Conservation (phyloP, 2,113 vertebrate genomes). For the Myotis lucifugus region DNA sequence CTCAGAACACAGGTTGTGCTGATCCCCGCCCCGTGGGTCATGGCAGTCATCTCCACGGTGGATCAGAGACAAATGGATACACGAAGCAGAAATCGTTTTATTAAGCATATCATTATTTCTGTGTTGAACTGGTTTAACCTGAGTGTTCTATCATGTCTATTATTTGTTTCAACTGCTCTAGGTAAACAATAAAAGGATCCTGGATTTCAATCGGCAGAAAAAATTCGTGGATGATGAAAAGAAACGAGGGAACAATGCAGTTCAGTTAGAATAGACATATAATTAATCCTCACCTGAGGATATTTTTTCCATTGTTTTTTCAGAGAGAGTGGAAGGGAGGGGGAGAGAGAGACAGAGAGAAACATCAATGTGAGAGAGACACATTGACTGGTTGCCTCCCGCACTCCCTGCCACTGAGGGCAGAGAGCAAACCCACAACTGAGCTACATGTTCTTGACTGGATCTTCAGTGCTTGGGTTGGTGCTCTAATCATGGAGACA, state of each 20-base stretch:
- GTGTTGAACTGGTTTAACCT: not conserved
- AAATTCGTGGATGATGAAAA: not conserved
- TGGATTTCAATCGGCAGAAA: conserved; percentile 36
- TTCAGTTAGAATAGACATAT: not conserved
- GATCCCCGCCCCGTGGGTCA: not conserved
- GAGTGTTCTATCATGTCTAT: not conserved
- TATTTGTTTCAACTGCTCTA: conserved; percentile 5
- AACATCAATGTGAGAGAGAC: no score
- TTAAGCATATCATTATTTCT: not conserved
- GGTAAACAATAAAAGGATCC: conserved; percentile 10
- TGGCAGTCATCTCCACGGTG: not conserved
- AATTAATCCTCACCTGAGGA: no score
- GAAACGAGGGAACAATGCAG: not conserved
- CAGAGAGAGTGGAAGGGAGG: no score
- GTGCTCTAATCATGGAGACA: no score
- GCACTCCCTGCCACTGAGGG: no score
- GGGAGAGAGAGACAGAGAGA: no score
- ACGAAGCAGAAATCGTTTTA: not conserved
- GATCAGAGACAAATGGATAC: not conserved
- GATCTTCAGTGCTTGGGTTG: no score
- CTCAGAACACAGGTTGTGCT: not conserved
- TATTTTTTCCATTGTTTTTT: no score
- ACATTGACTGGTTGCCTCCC: no score
- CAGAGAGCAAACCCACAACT: no score
- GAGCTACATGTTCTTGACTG: no score